Conservation (phyloP, 37 sponge, comb jelly and placozoan genomes). For the Theonella swinhoei region DNA sequence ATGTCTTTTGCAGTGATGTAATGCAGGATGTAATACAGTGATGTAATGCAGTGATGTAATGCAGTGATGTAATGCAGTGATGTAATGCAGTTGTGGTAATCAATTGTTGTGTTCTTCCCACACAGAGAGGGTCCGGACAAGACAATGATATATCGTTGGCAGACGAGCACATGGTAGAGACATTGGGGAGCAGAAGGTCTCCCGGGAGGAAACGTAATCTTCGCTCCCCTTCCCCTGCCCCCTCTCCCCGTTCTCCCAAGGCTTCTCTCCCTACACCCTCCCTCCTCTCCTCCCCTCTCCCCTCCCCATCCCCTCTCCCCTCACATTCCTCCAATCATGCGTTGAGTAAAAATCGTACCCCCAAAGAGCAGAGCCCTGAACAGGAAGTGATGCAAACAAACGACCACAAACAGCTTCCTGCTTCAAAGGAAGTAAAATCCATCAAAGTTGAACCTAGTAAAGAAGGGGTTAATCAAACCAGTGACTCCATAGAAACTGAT, state of each 20-base stretch:
- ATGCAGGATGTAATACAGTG: no score
- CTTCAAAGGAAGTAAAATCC: not conserved
- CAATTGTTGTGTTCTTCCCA: not conserved
- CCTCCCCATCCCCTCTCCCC: not conserved
- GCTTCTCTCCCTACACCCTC: slow-evolving; percentile 9
- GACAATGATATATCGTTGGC: slow-evolving; percentile 50
- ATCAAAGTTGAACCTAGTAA: not conserved
- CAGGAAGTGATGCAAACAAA: not conserved
- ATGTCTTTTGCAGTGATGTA: no score
- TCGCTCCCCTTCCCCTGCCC: slow-evolving; percentile 33
- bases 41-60: no score
- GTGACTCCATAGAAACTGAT: not conserved
- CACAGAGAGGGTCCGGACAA: not conserved
- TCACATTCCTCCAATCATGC: not conserved
- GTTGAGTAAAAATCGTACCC: not conserved
- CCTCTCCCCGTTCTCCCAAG: not conserved
- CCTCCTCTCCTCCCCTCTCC: slow-evolving; percentile 7
- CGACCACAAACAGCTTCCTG: not conserved
- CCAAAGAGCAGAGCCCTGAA: no score
- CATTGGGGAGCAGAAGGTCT: slow-evolving; percentile 10
- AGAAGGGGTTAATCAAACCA: not conserved
- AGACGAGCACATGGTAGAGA: slow-evolving; percentile 85
- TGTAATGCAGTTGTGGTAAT: not conserved
- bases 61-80: not conserved
- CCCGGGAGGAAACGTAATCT: slow-evolving; percentile 6